Percentiles rank a stretch among this genome's conserved stretches.
These are phyloP conservation scores for Brenthis daphne DNA, from an alignment of 2,888 invertebrate species.

Conservation along the genomic window DNA sequence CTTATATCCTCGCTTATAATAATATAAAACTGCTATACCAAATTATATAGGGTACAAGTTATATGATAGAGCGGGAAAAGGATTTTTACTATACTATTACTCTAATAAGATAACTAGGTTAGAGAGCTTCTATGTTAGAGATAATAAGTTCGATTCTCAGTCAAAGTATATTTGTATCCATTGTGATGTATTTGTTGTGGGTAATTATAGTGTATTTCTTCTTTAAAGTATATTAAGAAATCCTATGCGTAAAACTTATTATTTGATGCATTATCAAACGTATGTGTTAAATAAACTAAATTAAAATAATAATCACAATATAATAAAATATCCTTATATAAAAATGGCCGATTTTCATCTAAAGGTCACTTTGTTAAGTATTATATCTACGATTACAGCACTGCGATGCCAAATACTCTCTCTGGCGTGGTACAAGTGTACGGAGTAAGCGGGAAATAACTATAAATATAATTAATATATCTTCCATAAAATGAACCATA, in stretches of 20 bases:
- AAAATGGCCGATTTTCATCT: slow-evolving; percentile 9
- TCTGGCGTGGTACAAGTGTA: slow-evolving; percentile 3
- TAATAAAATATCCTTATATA: not conserved
- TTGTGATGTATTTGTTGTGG: no score
- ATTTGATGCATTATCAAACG: no score
- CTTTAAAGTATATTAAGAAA: no score
- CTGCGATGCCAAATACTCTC: slow-evolving; percentile 32
- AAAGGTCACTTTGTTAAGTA: not conserved
- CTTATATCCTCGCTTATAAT: slow-evolving; percentile 29
- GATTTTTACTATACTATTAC: no score
- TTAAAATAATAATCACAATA: not conserved
- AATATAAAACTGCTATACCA: slow-evolving; percentile 32
- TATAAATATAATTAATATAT: not conserved
- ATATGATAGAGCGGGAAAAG: not conserved
- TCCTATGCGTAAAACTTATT: no score
- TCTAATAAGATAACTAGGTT: no score
- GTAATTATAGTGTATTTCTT: no score
- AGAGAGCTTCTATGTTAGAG: no score
- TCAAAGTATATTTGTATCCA: no score
- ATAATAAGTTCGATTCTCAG: no score
- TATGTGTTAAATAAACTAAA: no score
- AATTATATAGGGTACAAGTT: slow-evolving; percentile 25
- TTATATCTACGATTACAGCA: slow-evolving; percentile 28
- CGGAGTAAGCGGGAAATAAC: not conserved
- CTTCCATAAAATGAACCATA: no score